Conservation (phyloP, 2,888 invertebrate genomes). For the Ditula angustiorana region DNA sequence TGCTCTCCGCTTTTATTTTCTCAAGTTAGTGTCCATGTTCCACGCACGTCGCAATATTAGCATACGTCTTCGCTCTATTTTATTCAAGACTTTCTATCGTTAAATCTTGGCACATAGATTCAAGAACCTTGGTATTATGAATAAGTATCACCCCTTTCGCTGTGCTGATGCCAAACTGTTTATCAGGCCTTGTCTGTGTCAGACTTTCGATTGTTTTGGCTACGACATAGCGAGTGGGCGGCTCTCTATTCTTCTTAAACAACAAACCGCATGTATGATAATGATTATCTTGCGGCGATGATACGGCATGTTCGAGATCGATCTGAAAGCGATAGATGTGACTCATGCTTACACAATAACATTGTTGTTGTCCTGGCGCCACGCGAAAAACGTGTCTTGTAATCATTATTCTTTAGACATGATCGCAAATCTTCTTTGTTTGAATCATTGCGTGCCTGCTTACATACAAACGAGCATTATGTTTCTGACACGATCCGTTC, state of each 20-base stretch:
- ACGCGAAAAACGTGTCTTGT: conserved; percentile 48
- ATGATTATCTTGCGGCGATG: conserved; percentile 55
- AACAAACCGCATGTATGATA: conserved; percentile 60
- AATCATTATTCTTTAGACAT: conserved; percentile 38
- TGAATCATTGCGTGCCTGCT: conserved; percentile 61
- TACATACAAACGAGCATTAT: conserved; percentile 56
- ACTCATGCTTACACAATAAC: conserved; percentile 50
- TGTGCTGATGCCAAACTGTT: conserved; percentile 22
- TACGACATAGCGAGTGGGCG: conserved; percentile 47
- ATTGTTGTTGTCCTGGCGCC: conserved; percentile 49
- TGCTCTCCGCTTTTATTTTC: conserved; percentile 14
- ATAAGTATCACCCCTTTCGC: conserved; percentile 5
- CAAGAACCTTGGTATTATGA: conserved; percentile 4
- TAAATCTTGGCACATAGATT: conserved; percentile 10
- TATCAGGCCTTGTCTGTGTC: conserved; percentile 22
- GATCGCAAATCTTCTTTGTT: conserved; percentile 54
- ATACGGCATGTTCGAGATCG: conserved; percentile 57
- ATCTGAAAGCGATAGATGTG: conserved; percentile 64
- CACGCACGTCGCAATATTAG: conserved; percentile 22
- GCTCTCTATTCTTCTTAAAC: conserved; percentile 44
- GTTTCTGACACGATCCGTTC: neutral
- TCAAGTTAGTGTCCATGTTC: conserved; percentile 3
- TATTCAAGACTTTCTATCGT: neutral
- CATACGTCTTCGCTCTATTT: conserved; percentile 8
- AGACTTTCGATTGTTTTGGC: conserved; percentile 41